Evolutionary conservation across 2,797 vertebrate species (phyloP), one percentile per base, ranked within the genome.

Genomic region (Coccyzus lansbergi): DNA sequence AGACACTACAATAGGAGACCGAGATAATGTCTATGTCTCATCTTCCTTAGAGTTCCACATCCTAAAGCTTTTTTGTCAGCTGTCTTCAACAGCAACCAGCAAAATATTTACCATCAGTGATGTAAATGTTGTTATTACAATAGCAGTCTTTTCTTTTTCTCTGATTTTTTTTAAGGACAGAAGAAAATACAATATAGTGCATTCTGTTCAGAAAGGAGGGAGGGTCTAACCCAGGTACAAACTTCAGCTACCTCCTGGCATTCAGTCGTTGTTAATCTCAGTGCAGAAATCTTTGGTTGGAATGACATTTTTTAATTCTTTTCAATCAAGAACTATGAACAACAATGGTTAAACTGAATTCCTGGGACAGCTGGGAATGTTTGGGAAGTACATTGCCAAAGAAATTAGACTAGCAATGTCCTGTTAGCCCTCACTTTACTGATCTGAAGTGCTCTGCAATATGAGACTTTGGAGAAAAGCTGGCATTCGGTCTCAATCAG

Each of bases 291-390:
- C 87, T 86, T 63, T 2, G 3, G 31, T 28, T 71, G 71, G 59
- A 94, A 93, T 70, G 44, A 72, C 60, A 64, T 63, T 83, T 94
- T 93, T 81, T 78, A 81, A 95, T 92, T 89, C 82, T 76, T 92
- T 92, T 44, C 88, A 83, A 89, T 52, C 0, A 3, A 71, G 55
- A 91, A 69, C 44, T 82, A 69, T 1, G 51, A 95, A 86, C 51
- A 80, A 74, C 60, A 90, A 94, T 26, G 28, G 89, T 62, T 95
- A 86, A 94, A 92, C 34, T 71, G 44, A 92, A 94, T 95, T 95
- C 95, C 79, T 86, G 70, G 63, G 82, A 93, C 94, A 96, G 94
- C 89, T 95, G 86, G 76, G 79, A 81, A 82, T 92, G 87, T 56
- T 95, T 38, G 92, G 68, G 55, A 94, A 94, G 38, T 63, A 56